These are phyloP conservation scores for Phymorhynchus buccinoides DNA, from an alignment of 1,140 invertebrate genomes.

Conservation along the genomic window DNA sequence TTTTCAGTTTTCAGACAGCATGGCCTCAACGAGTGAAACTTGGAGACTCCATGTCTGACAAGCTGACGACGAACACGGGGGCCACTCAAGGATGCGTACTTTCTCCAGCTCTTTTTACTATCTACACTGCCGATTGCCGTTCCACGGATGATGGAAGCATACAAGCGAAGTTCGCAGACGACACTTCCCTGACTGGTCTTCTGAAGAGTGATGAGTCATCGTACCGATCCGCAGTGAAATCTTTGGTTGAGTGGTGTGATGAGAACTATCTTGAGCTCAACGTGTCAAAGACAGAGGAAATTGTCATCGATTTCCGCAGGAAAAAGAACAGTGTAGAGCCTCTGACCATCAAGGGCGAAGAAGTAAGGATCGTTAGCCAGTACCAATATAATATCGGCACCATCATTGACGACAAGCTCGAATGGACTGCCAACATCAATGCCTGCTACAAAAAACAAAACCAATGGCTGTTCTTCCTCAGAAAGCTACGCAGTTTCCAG, in stretches of 20 bases:
- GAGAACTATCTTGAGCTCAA: background rate
- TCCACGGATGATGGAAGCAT: background rate
- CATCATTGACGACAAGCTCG: conserved; percentile 7
- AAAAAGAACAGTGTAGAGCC: background rate
- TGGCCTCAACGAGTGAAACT: background rate
- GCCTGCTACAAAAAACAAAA: background rate
- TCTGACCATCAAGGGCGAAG: background rate
- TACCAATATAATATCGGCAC: conserved; percentile 10
- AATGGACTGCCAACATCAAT: background rate
- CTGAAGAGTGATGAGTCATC: background rate
- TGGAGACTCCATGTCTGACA: background rate
- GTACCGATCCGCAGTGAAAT: background rate
- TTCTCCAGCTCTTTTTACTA: conserved; percentile 17
- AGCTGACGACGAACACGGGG: background rate
- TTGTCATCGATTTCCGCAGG: background rate
- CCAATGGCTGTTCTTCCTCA: background rate
- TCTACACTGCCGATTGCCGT: background rate
- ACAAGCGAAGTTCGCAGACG: background rate
- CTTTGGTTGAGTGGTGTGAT: conserved; percentile 8
- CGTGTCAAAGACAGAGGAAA: conserved; percentile 11
- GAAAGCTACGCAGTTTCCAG: background rate
- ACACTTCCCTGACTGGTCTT: background rate
- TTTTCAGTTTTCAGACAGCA: background rate
- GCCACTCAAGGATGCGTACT: conserved; percentile 22
- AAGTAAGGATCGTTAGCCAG: background rate